phyloP scores from a whole-genome alignment of 2,113 vertebrate genomes.

The Eolophus roseicapilla region DNA sequence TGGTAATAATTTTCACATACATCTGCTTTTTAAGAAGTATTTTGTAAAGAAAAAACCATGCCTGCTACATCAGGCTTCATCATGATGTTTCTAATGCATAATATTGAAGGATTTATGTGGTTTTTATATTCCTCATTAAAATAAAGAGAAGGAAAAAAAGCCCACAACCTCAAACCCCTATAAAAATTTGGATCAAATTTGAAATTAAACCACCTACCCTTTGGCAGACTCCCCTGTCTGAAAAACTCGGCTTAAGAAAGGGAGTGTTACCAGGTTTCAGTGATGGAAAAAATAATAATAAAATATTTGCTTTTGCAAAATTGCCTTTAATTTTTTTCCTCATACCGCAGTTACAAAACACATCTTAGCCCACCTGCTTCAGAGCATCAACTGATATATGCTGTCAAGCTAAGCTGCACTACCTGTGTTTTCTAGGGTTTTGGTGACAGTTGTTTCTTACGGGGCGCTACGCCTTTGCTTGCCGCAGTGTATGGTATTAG shows the following conservation, averaged over 20 bases:
- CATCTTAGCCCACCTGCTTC: not conserved
- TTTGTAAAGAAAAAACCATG: not conserved
- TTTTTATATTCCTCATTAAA: not conserved
- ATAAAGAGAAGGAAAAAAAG: not conserved
- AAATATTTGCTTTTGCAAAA: not conserved
- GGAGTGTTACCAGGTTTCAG: not conserved
- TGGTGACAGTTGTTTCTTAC: not conserved
- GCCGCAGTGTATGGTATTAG: not conserved
- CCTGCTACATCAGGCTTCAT: not conserved
- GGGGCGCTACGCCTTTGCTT: not conserved
- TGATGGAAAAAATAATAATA: constrained; percentile 1
- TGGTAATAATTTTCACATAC: not conserved
- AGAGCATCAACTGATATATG: not conserved
- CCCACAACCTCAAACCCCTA: not conserved
- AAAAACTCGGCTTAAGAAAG: constrained; percentile 31
- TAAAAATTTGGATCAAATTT: constrained; percentile 15
- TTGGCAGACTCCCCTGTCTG: constrained; percentile 27
- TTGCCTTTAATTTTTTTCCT: not conserved
- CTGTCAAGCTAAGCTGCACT: not conserved
- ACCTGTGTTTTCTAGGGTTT: not conserved
- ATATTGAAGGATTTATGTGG: not conserved
- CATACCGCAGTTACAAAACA: not conserved
- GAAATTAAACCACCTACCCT: constrained; percentile 21
- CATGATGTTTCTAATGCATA: not conserved
- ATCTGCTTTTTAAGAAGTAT: not conserved